Evolutionary conservation across 2,888 invertebrate species (phyloP), one percentile per base, ranked within the genome.

Genomic region (Amblyjoppa proteus): DNA sequence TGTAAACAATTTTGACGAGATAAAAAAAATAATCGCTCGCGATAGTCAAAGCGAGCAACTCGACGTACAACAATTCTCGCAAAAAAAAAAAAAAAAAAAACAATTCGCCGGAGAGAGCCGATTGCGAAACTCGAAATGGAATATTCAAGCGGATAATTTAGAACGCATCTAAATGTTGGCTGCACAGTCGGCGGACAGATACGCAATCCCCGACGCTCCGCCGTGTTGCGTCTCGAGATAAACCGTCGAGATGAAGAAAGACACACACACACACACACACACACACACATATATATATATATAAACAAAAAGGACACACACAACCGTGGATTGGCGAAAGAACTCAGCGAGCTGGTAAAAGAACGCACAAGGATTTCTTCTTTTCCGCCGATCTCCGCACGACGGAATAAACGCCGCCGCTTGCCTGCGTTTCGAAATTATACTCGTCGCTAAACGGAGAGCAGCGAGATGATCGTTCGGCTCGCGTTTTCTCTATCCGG

Each of bases 311-410:
- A 49, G 45, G 61, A 66, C 16, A 76, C 34, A 76, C 34, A 28
- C 38, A 49, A 13, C 16, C 28, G 69, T 13, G 77, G 34, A 38
- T 74, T 28, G 74, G 45, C 16, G 83, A 66, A 64, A 51, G 49
- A 73, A 78, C 20, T 58, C 20, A 56, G 83, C 61, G 78, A 81
- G 79, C 53, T 76, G 58, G 49, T 69, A 76, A 51, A 34, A 66
- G 51, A 84, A 86, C 83, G 86, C 86, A 81, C 86, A 83, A 86
- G 86, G 83, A 83, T 84, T 82, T 84, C 76, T 85, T 83, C 85
- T 86, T 84, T 66, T 71, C 68, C 71, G 68, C 71, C n/a, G 73
- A 74, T 82, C 51, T 82, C 51, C 66, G 71, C 74, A 80, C 61
- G 84, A 77, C 74, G 83, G 69, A 61, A 77, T 85, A 81, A 85